A percentile compares a stretch with the other conserved stretches of the same genome.
phyloP scores from a whole-genome alignment of 2,888 invertebrate genomes.

The Idaea dimidiata region DNA sequence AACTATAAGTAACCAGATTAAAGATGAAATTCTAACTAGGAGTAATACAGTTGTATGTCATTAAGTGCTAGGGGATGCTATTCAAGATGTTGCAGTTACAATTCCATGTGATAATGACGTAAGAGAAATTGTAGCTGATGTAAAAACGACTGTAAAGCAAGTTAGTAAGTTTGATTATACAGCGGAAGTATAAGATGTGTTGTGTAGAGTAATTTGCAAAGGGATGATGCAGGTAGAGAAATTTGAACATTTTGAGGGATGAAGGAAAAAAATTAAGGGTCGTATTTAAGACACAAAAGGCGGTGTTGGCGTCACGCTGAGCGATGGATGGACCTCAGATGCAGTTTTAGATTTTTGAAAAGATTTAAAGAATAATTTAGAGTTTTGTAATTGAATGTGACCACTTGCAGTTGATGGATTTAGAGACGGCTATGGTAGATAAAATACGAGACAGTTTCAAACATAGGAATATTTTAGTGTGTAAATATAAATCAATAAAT shows the following conservation, averaged over 20 bases:
- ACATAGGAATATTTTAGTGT: neutral
- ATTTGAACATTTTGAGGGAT: slow-evolving; percentile 78
- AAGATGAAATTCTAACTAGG: slow-evolving; percentile 43
- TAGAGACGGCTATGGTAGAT: neutral
- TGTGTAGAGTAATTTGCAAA: slow-evolving; percentile 29
- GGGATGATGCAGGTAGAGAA: slow-evolving; percentile 73
- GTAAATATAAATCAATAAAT: neutral
- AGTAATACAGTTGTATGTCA: slow-evolving; percentile 58
- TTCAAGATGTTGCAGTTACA: slow-evolving; percentile 73
- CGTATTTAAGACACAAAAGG: slow-evolving; percentile 72
- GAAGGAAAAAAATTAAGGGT: slow-evolving; percentile 74
- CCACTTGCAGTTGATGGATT: slow-evolving; percentile 45
- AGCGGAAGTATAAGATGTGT: slow-evolving; percentile 12
- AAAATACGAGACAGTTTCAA: neutral
- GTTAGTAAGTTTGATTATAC: slow-evolving; percentile 36
- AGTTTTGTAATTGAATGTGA: slow-evolving; percentile 71
- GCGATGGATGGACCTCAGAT: slow-evolving; percentile 75
- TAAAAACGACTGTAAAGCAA: slow-evolving; percentile 27
- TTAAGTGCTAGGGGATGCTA: slow-evolving; percentile 70
- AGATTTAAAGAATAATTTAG: slow-evolving; percentile 64
- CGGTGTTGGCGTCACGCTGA: slow-evolving; percentile 75
- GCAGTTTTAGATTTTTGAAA: slow-evolving; percentile 70
- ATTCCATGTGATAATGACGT: slow-evolving; percentile 33
- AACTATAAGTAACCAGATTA: slow-evolving; percentile 35
- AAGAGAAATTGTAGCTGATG: slow-evolving; percentile 24